Percentiles rank a stretch among this genome's conserved stretches.
Conservation (phyloP, 2,113 vertebrate species). For the Dasyprocta punctata region DNA sequence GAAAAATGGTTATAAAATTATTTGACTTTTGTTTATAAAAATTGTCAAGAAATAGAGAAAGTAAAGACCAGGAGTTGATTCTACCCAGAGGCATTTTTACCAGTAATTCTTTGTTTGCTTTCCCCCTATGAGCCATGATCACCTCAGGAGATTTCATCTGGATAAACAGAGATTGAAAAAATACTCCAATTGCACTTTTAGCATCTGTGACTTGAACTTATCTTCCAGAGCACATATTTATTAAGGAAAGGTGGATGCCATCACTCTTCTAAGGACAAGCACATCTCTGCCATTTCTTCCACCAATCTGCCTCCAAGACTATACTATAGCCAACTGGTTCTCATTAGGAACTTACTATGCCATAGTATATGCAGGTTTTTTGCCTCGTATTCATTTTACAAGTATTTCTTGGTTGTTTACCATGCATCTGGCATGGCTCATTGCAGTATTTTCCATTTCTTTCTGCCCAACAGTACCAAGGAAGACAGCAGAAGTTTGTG, state of each 20-base stretch:
- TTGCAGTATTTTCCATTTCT: background rate
- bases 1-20: constrained; percentile 78
- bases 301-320: background rate
- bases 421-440: background rate
- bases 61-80: constrained; percentile 57
- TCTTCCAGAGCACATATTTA: background rate
- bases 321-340: background rate
- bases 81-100: constrained; percentile 69
- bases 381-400: background rate
- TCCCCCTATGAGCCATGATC: constrained; percentile 27
- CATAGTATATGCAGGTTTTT: background rate
- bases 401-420: constrained; percentile 1
- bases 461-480: background rate
- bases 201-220: background rate
- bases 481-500: background rate
- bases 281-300: background rate
- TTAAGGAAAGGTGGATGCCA: background rate
- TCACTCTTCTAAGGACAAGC: background rate
- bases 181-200: background rate
- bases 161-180: background rate
- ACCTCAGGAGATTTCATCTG: constrained; percentile 57
- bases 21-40: constrained; percentile 63
- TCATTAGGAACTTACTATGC: background rate
- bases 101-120: constrained; percentile 28
- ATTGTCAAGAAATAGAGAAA: constrained; percentile 73